Percentiles rank a stretch among this genome's conserved stretches.
These are phyloP conservation scores for Mugil cephalus DNA, from an alignment of 2,113 vertebrate species.

Conservation along the genomic window DNA sequence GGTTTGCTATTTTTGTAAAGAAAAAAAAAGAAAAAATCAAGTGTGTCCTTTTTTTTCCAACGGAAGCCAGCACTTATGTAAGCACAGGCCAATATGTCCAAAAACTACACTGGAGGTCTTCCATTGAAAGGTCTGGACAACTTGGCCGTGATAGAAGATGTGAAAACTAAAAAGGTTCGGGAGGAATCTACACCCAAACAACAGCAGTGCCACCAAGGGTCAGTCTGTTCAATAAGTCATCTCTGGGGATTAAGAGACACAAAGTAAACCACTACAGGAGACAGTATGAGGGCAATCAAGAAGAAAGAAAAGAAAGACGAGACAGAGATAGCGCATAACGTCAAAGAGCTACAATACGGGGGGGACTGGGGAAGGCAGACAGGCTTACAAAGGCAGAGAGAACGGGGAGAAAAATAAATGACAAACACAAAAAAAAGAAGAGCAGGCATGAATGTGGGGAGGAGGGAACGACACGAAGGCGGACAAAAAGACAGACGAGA, in stretches of 20 bases:
- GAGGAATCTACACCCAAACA: constrained; percentile 27
- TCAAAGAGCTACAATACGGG: constrained; percentile 4
- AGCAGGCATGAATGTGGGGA: neutral
- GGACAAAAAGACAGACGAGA: constrained; percentile 5
- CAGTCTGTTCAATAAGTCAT: constrained; percentile 74
- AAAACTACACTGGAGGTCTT: neutral
- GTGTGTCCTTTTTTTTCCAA: neutral
- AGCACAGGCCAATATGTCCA: constrained; percentile 1
- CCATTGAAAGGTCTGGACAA: neutral
- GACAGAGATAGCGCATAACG: neutral
- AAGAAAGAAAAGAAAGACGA: neutral
- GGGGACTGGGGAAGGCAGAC: neutral
- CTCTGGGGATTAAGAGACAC: constrained; percentile 29
- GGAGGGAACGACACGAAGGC: constrained; percentile 5
- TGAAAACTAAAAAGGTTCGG: neutral
- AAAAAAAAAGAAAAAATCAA: constrained; percentile 8
- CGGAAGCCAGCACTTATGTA: constrained; percentile 5
- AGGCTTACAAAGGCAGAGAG: constrained; percentile 17
- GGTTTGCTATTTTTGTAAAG: constrained; percentile 51
- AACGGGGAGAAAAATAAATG: neutral
- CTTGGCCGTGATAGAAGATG: no score
- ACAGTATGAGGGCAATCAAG: neutral
- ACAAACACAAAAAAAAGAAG: neutral
- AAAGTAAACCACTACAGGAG: constrained; percentile 54
- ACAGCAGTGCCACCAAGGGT: constrained; percentile 52